These are phyloP conservation scores for Rynchops niger DNA, from an alignment of 2,113 vertebrate species.

Conservation along the genomic window DNA sequence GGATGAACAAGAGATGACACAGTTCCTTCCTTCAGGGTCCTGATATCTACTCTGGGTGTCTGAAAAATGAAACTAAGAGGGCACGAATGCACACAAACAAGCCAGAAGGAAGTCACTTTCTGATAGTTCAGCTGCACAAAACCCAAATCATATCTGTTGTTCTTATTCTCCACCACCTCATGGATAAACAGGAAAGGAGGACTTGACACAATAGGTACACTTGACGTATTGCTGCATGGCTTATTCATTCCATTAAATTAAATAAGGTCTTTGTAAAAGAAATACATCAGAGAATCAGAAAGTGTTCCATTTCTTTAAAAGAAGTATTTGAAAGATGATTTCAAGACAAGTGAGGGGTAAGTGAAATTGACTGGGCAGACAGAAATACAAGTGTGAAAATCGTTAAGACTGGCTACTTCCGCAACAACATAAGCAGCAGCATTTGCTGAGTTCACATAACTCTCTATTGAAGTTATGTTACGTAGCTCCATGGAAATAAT, in stretches of 20 bases:
- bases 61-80: slow-evolving; percentile 42
- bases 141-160: slow-evolving; percentile 47
- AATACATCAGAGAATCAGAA: background rate
- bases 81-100: background rate
- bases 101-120: slow-evolving; percentile 69
- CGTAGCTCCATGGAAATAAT: background rate
- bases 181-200: slow-evolving; percentile 71
- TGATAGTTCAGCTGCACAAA: slow-evolving; percentile 62
- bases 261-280: background rate
- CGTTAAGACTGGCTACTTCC: background rate
- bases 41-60: slow-evolving; percentile 39
- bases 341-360: background rate
- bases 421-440: background rate
- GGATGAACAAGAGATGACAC: slow-evolving; percentile 75
- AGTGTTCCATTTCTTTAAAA: background rate
- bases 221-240: background rate
- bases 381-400: background rate
- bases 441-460: background rate
- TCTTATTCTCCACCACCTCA: slow-evolving; percentile 2
- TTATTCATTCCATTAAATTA: background rate
- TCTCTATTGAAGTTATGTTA: background rate
- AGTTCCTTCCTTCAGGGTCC: slow-evolving; percentile 75
- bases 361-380: background rate
- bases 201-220: slow-evolving; percentile 28
- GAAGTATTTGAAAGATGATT: background rate